These are phyloP conservation scores for Gryllus longicercus DNA, from an alignment of 2,888 invertebrate genomes.

Conservation along the genomic window DNA sequence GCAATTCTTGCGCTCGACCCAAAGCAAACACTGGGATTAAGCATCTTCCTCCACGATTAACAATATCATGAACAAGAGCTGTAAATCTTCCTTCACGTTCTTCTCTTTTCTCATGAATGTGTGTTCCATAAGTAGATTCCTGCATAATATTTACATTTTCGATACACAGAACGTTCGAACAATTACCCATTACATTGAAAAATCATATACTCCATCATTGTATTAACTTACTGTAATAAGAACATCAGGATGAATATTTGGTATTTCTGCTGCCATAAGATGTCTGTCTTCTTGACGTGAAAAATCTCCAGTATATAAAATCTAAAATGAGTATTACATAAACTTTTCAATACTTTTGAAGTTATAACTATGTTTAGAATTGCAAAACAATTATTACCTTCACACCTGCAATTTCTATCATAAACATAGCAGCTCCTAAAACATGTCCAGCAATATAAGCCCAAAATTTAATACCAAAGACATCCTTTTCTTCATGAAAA, in stretches of 20 bases:
- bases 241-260: slow-evolving; percentile 92
- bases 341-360: not conserved
- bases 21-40: slow-evolving; percentile 98
- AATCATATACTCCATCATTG: not conserved
- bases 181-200: slow-evolving; percentile 31
- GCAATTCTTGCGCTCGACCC: slow-evolving; percentile 92
- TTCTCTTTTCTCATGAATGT: slow-evolving; percentile 97
- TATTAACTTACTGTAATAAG: slow-evolving; percentile 73
- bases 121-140: slow-evolving; percentile 99
- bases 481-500: slow-evolving; percentile 96
- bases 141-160: slow-evolving; percentile 42
- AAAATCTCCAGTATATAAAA: slow-evolving; percentile 97
- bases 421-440: slow-evolving; percentile 99
- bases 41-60: slow-evolving; percentile 93
- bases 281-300: slow-evolving; percentile 98
- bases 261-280: slow-evolving; percentile 99
- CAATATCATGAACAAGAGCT: slow-evolving; percentile 88
- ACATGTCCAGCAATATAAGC: slow-evolving; percentile 99
- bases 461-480: slow-evolving; percentile 95
- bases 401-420: slow-evolving; percentile 99
- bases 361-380: not conserved
- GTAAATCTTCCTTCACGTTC: slow-evolving; percentile 95
- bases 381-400: slow-evolving; percentile 54
- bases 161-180: not conserved
- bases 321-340: slow-evolving; percentile 47